Conservation (phyloP, 2,888 invertebrate genomes). For the Acronicta leporina region DNA sequence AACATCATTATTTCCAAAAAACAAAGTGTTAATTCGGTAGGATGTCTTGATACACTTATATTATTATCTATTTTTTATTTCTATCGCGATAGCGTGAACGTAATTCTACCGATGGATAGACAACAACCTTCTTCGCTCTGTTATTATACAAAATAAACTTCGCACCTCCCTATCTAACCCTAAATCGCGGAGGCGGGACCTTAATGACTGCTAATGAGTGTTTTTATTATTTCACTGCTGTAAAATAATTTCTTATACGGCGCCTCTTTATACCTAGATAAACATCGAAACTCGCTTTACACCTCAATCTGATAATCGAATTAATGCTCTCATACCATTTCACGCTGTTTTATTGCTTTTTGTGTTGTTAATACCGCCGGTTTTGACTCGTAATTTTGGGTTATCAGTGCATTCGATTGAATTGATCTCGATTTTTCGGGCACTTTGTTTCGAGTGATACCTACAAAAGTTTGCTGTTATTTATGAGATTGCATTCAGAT, state of each 20-base stretch:
- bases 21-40: constrained; percentile 37
- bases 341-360: constrained; percentile 87
- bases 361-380: constrained; percentile 81
- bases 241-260: constrained; percentile 88
- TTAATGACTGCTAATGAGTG: constrained; percentile 88
- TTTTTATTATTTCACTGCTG: constrained; percentile 88
- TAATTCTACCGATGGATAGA: constrained; percentile 68
- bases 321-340: constrained; percentile 87
- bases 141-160: constrained; percentile 82
- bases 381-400: constrained; percentile 84
- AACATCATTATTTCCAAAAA: constrained; percentile 23
- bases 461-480: constrained; percentile 58
- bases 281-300: constrained; percentile 89
- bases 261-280: constrained; percentile 88
- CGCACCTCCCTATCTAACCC: constrained; percentile 81
- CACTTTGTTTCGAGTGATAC: constrained; percentile 51
- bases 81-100: constrained; percentile 30
- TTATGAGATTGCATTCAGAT: constrained; percentile 54
- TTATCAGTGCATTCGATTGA: constrained; percentile 85
- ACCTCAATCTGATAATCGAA: constrained; percentile 89
- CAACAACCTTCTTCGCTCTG: constrained; percentile 63
- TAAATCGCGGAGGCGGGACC: constrained; percentile 83
- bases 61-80: constrained; percentile 17
- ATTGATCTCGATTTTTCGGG: constrained; percentile 78
- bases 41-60: constrained; percentile 16